These are phyloP conservation scores for Blastobasis adustella DNA, from an alignment of 2,888 invertebrate genomes.

Conservation along the genomic window DNA sequence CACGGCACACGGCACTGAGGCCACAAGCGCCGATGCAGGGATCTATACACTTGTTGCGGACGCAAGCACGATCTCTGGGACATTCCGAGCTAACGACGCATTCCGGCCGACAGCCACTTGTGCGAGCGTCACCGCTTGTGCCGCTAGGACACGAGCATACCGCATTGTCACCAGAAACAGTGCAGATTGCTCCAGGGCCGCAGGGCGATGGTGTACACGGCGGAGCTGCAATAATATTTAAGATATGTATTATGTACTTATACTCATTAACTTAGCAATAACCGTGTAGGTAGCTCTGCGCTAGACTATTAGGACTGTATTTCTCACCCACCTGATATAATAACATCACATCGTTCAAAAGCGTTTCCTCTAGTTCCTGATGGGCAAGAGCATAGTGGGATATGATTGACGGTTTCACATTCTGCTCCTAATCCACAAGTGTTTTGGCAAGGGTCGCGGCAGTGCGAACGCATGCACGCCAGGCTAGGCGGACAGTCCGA, in stretches of 20 bases:
- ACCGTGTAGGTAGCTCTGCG: too few relatives aligned
- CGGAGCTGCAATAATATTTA: slow-evolving; percentile 56
- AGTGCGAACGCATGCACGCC: slow-evolving; percentile 88
- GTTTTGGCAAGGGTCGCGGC: slow-evolving; percentile 87
- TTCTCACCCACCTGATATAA: slow-evolving; percentile 42
- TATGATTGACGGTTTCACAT: slow-evolving; percentile 83
- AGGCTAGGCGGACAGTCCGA: slow-evolving; percentile 90
- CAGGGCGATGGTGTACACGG: slow-evolving; percentile 84
- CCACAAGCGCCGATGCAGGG: slow-evolving; percentile 90
- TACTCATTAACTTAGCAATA: too few relatives aligned
- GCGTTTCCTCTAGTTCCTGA: slow-evolving; percentile 81
- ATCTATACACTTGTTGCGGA: slow-evolving; percentile 85
- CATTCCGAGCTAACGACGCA: slow-evolving; percentile 90
- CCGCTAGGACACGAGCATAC: slow-evolving; percentile 85
- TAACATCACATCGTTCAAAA: slow-evolving; percentile 75
- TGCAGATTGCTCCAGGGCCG: slow-evolving; percentile 85
- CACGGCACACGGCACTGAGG: slow-evolving; percentile 82
- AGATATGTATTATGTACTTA: too few relatives aligned
- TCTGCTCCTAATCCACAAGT: slow-evolving; percentile 89
- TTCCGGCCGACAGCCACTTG: slow-evolving; percentile 87
- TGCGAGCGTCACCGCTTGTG: slow-evolving; percentile 82
- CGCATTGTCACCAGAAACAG: slow-evolving; percentile 71
- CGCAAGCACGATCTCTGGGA: slow-evolving; percentile 83
- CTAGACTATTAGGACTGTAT: background rate
- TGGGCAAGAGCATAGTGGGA: slow-evolving; percentile 83